A percentile compares a stretch with the other conserved stretches of the same genome.
Conservation (phyloP, 2,797 vertebrate species). For the Adrianichthys oophorus region DNA sequence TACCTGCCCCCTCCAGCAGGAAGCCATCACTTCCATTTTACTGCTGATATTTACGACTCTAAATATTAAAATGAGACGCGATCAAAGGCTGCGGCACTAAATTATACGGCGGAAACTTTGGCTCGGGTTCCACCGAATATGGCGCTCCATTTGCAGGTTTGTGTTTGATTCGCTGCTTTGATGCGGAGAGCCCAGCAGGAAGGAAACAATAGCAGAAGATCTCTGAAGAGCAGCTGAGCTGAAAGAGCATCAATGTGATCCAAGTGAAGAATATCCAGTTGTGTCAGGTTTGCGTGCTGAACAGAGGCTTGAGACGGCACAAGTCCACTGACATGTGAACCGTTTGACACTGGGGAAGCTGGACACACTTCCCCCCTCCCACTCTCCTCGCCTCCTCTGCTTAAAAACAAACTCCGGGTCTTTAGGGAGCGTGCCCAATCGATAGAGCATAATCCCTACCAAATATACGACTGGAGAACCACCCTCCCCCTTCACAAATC, state of each 20-base stretch:
- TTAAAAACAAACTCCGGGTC: conserved; percentile 57
- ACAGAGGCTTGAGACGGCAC: not conserved
- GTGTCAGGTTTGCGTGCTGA: not conserved
- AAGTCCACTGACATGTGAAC: conserved; percentile 37
- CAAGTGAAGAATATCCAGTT: not conserved
- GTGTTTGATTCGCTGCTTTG: conserved; percentile 34
- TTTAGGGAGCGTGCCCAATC: conserved; percentile 69
- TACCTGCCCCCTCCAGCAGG: conserved; percentile 83
- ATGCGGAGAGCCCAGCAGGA: conserved; percentile 45
- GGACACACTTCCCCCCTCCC: conserved; percentile 54
- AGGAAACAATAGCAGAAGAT: conserved; percentile 54
- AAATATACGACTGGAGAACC: conserved; percentile 48
- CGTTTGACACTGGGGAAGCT: conserved; percentile 31
- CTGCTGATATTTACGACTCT: conserved; percentile 20
- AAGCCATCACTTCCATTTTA: conserved; percentile 77
- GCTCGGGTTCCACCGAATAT: conserved; percentile 33
- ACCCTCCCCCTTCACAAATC: conserved; percentile 47
- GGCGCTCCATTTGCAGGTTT: conserved; percentile 31
- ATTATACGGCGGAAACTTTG: conserved; percentile 10
- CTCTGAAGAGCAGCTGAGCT: conserved; percentile 48
- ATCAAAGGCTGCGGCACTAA: not conserved
- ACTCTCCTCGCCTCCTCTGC: conserved; percentile 19
- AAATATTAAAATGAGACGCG: conserved; percentile 8
- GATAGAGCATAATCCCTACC: conserved; percentile 70
- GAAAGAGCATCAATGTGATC: conserved; percentile 21